phyloP scores from a whole-genome alignment of 2,113 vertebrate genomes.

The Alosa alosa region DNA sequence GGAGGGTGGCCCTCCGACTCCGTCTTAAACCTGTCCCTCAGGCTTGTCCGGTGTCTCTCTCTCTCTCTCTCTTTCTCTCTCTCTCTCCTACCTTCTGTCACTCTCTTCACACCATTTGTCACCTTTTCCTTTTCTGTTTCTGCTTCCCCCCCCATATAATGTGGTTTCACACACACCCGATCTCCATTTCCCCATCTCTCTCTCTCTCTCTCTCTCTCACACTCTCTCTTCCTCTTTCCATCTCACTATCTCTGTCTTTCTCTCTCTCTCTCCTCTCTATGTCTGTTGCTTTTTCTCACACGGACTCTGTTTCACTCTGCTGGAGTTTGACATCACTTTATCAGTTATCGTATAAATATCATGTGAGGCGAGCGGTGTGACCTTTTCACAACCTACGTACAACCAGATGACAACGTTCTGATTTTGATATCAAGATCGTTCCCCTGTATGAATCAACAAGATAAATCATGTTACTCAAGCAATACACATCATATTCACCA shows the following conservation, averaged over 20 bases:
- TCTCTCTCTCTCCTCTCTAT: background rate
- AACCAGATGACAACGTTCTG: no score
- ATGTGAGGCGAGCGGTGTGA: background rate
- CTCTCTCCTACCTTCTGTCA: background rate
- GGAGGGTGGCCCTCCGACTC: conserved; percentile 16
- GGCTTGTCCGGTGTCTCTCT: background rate
- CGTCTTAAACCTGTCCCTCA: no score
- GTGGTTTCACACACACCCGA: no score
- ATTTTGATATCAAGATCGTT: no score
- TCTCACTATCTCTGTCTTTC: background rate
- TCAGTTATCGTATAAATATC: background rate
- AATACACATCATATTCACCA: no score
- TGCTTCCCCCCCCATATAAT: no score
- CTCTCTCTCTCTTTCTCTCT: background rate
- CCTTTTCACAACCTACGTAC: no score
- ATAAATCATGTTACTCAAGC: no score
- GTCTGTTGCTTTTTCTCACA: background rate
- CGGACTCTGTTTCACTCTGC: background rate
- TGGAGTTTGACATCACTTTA: background rate
- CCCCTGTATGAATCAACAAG: no score
- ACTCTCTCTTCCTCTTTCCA: background rate
- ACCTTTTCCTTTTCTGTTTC: background rate
- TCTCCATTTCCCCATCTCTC: background rate
- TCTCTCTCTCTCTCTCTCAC: background rate
- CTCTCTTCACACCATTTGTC: background rate